These are phyloP conservation scores for Synaphobranchus kaupii DNA, from an alignment of 2,797 vertebrate species.

Conservation along the genomic window DNA sequence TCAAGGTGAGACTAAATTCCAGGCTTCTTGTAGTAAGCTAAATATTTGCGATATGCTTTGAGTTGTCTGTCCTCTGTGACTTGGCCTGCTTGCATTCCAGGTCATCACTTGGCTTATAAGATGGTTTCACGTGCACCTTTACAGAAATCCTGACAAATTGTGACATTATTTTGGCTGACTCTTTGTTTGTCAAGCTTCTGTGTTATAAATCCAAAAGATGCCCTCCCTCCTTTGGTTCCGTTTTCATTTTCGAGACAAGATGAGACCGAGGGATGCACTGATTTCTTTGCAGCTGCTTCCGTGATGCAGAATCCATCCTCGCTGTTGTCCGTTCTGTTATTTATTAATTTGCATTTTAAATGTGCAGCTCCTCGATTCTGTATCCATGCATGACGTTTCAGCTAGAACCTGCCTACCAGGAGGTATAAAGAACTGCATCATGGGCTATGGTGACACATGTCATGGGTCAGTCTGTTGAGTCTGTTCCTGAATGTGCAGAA, in stretches of 20 bases:
- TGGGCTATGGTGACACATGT: neutral
- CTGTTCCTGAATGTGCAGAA: neutral
- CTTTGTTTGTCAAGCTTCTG: neutral
- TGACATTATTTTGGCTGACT: neutral
- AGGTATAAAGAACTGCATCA: neutral
- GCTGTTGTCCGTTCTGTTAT: neutral
- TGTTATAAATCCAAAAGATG: neutral
- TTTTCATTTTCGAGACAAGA: neutral
- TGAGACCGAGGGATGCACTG: neutral
- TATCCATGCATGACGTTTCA: neutral
- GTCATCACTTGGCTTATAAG: neutral
- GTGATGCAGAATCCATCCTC: neutral
- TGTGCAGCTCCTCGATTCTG: neutral
- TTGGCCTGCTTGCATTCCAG: neutral
- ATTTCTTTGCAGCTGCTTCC: neutral
- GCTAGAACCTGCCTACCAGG: neutral
- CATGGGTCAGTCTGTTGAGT: neutral
- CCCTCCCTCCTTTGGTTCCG: no score
- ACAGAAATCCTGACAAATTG: neutral
- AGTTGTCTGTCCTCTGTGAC: neutral
- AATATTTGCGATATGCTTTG: conserved; percentile 6
- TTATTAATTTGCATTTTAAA: neutral
- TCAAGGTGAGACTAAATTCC: conserved; percentile 47
- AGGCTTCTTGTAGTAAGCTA: conserved; percentile 34
- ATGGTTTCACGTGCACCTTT: neutral